A percentile compares a stretch with the other conserved stretches of the same genome.
These are phyloP conservation scores for Vipera latastei DNA, from an alignment of 2,797 vertebrate species.

Conservation along the genomic window DNA sequence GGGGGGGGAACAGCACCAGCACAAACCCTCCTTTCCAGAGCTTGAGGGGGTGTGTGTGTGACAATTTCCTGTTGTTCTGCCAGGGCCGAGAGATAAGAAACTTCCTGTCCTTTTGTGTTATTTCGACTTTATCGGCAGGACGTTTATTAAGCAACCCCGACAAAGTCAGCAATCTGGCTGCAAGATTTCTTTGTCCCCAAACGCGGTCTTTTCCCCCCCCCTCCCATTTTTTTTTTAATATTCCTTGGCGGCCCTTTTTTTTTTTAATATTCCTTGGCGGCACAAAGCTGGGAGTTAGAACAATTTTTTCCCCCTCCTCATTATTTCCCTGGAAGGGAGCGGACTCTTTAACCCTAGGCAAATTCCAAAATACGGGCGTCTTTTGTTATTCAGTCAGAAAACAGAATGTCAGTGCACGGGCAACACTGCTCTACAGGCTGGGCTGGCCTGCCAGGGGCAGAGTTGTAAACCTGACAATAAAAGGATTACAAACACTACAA, in stretches of 20 bases:
- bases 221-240: slow-evolving; percentile 16
- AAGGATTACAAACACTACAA: background rate
- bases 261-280: slow-evolving; percentile 58
- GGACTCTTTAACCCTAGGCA: slow-evolving; percentile 34
- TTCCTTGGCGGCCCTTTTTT: slow-evolving; percentile 63
- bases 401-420: background rate
- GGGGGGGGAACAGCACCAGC: slow-evolving; percentile 49
- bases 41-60: slow-evolving; percentile 39
- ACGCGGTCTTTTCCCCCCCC: slow-evolving; percentile 1
- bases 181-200: slow-evolving; percentile 39
- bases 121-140: slow-evolving; percentile 70
- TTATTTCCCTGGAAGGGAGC: slow-evolving; percentile 34
- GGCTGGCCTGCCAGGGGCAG: background rate
- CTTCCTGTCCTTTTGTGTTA: slow-evolving; percentile 67
- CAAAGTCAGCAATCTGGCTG: slow-evolving; percentile 57
- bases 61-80: slow-evolving; percentile 69
- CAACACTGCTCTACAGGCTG: background rate
- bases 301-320: background rate
- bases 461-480: background rate
- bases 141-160: slow-evolving; percentile 68
- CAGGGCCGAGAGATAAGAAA: slow-evolving; percentile 68
- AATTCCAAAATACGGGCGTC: background rate
- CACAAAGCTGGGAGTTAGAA: slow-evolving; percentile 52
- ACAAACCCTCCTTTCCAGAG: slow-evolving; percentile 53
- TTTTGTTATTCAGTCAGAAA: background rate